These are phyloP conservation scores for Drosophila nigromelanica DNA, from an alignment of 1,140 invertebrate genomes.

Conservation along the genomic window DNA sequence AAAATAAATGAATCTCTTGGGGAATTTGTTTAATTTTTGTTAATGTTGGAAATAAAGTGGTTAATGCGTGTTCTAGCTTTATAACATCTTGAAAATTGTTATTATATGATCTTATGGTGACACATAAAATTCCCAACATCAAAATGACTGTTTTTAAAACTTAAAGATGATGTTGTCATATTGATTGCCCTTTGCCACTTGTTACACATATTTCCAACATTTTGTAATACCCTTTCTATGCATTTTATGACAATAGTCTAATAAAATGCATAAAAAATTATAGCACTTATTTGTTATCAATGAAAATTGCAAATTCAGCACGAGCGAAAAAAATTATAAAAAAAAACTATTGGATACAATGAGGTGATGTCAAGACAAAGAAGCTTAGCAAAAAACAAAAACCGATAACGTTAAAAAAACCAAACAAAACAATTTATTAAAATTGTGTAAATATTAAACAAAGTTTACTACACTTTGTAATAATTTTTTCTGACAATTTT, in stretches of 20 bases:
- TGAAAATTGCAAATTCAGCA: conserved; percentile 69
- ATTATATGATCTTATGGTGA: no score
- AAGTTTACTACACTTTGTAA: conserved; percentile 39
- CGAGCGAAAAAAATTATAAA: conserved; percentile 1
- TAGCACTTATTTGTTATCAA: conserved; percentile 61
- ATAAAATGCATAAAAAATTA: conserved; percentile 58
- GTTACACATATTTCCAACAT: background rate
- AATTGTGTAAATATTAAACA: conserved; percentile 68
- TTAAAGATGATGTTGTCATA: background rate
- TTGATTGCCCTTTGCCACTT: background rate
- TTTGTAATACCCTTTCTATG: background rate
- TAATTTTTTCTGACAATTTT: conserved; percentile 15
- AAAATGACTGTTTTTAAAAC: background rate
- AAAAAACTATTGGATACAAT: conserved; percentile 10
- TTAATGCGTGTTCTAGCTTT: no score
- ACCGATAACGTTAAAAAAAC: conserved; percentile 1
- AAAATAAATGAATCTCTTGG: no score
- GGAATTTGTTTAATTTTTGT: no score
- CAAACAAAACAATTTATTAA: conserved; percentile 54
- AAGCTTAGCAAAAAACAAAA: background rate
- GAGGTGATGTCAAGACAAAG: conserved; percentile 1
- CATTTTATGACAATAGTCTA: background rate
- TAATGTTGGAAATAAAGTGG: no score
- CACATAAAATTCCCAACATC: background rate
- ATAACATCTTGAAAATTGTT: no score